Evolutionary conservation across 35 echinoderm and acorn worm species (phyloP).

Genomic region (Chiridota heheva): DNA sequence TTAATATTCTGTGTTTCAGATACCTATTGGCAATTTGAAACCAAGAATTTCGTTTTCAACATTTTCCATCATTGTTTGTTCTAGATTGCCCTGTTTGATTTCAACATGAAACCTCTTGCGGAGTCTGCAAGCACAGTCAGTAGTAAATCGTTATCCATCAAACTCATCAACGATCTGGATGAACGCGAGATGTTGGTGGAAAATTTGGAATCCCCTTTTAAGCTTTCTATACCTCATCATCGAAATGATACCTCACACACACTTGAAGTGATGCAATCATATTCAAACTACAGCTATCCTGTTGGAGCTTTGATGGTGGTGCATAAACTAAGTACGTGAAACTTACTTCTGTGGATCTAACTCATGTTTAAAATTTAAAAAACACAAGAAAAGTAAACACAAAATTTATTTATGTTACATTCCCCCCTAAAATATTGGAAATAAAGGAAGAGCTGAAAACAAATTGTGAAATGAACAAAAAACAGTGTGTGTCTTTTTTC

Average conservation of each 20-base stretch:
- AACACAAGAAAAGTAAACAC: too few relatives aligned
- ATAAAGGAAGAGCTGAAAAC: too few relatives aligned
- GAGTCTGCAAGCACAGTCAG: neutral
- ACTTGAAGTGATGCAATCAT: neutral
- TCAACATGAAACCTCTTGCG: conserved; percentile 16
- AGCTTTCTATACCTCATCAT: neutral
- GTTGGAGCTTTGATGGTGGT: neutral
- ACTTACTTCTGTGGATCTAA: too few relatives aligned
- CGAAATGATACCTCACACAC: neutral
- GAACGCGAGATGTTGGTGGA: neutral
- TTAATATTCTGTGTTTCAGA: too few relatives aligned
- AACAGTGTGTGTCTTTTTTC: too few relatives aligned
- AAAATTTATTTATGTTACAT: too few relatives aligned
- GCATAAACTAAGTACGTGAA: neutral
- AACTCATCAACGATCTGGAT: neutral
- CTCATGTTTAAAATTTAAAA: too few relatives aligned
- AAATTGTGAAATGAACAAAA: too few relatives aligned
- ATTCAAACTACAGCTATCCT: conserved; percentile 15
- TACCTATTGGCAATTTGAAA: too few relatives aligned
- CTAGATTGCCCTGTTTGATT: conserved; percentile 22
- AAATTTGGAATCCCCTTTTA: conserved; percentile 1
- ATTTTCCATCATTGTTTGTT: too few relatives aligned
- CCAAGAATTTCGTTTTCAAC: too few relatives aligned
- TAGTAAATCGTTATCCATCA: conserved; percentile 6
- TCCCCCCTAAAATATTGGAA: too few relatives aligned